These are phyloP conservation scores for Portevinia maculata DNA, from an alignment of 2,888 invertebrate species.

Conservation along the genomic window DNA sequence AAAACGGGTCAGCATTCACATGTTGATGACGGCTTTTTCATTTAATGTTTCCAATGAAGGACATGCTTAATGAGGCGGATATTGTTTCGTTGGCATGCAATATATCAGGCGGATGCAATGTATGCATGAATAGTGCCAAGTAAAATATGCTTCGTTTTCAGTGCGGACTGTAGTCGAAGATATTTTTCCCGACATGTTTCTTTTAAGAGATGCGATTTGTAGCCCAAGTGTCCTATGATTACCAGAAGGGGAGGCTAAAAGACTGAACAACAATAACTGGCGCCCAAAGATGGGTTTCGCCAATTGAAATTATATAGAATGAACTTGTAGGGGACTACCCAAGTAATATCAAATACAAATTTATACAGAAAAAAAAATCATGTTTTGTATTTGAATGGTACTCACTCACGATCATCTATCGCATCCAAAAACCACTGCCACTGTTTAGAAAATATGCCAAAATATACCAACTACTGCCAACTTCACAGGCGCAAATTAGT, in stretches of 20 bases:
- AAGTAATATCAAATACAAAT: too few species aligned
- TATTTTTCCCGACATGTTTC: neutral
- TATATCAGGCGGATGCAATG: slow-evolving; percentile 40
- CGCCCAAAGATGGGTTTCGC: neutral
- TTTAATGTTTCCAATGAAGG: slow-evolving; percentile 63
- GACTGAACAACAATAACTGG: neutral
- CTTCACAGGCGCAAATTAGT: too few species aligned
- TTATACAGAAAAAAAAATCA: too few species aligned
- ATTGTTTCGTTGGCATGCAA: slow-evolving; percentile 71
- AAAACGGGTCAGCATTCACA: slow-evolving; percentile 41
- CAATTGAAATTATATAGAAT: too few species aligned
- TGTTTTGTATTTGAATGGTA: too few species aligned
- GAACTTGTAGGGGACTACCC: too few species aligned
- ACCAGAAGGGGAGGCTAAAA: neutral
- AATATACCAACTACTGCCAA: too few species aligned
- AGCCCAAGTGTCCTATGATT: neutral
- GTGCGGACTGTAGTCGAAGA: neutral
- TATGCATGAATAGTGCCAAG: neutral
- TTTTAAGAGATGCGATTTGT: neutral
- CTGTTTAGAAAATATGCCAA: too few species aligned
- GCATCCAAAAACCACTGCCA: too few species aligned
- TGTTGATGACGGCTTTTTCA: slow-evolving; percentile 64
- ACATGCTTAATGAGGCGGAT: slow-evolving; percentile 69
- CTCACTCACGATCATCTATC: too few species aligned
- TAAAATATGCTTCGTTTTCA: neutral